Conservation (phyloP, 2,797 vertebrate species). For the Argya squamiceps region DNA sequence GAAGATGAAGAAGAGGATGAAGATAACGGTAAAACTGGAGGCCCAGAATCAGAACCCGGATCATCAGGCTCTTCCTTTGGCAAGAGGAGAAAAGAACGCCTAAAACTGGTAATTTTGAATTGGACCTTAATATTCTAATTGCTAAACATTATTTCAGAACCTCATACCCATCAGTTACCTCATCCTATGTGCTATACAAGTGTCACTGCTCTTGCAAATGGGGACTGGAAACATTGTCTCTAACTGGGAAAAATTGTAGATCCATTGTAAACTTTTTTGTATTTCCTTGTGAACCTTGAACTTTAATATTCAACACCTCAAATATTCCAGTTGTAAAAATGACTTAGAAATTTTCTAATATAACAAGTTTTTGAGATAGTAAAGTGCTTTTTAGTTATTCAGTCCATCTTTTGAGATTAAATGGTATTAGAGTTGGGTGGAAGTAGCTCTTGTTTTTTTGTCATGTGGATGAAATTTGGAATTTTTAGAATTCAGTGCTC, state of each 20-base stretch:
- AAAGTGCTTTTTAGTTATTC: background rate
- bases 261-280: background rate
- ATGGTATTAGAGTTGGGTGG: background rate
- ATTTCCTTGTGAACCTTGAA: background rate
- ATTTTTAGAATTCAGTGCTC: background rate
- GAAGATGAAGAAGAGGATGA: conserved; percentile 86
- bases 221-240: background rate
- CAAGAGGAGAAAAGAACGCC: conserved; percentile 92
- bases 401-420: background rate
- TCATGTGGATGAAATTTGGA: background rate
- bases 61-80: conserved; percentile 86
- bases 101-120: conserved; percentile 87
- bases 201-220: background rate
- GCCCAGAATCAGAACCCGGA: conserved; percentile 89
- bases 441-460: background rate
- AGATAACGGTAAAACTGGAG: conserved; percentile 83
- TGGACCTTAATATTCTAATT: background rate
- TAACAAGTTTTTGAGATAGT: background rate
- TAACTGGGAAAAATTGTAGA: background rate
- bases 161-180: background rate
- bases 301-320: background rate
- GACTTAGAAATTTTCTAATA: background rate
- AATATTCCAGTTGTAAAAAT: background rate
- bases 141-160: background rate
- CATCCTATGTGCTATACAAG: rapidly evolving